Base-by-base conservation (phyloP, 2,797 vertebrate genomes). In the Strix occidentalis region DNA sequence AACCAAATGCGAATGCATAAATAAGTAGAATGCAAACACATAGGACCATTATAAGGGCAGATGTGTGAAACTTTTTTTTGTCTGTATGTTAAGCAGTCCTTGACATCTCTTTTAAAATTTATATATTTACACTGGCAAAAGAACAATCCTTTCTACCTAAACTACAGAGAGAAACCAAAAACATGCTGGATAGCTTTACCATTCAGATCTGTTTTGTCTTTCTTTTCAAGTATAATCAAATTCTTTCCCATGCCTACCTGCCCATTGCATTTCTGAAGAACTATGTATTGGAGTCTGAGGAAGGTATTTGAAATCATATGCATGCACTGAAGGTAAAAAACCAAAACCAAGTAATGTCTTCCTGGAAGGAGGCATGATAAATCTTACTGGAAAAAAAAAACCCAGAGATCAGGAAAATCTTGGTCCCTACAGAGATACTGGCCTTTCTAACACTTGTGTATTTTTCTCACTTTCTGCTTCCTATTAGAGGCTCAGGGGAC, bases 1-100 rank as follows among this genome's bases (percentile, higher is more conserved):
- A 97, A 96, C 87, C 70, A 89, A 94, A 95, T 85, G 19, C 6
- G 81, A 92, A 97, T 95, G 94, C 93, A 96, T 96, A 95, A 97
- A 84, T 95, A 97, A 96, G 94, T 85, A 93, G 94, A 92, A 96
- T 61, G 64, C 86, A 94, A 92, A 97, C 87, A 94, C 94, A 90
- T 17, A 94, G 63, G 51, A 35, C 94, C 90, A 92, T 95, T 96
- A 96, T 93, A 53, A 93, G 65, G 79, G 57, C 75, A 93, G 75
- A 96, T 48, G 82, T 86, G 95, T 87, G 94, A 96, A 95, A 95
- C n/a, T 54, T 95, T 91, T 95, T 95, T 91, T 84, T 70, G 68
- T 74, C 92, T 91, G 54, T 87, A 95, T 81, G 75, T 87, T 95
- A 95, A 92, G 75, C 96, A 93, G 90, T 31, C 57, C 90, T 90